A percentile compares a stretch with the other conserved stretches of the same genome.
Conservation (phyloP, 2,113 vertebrate genomes). For the Dolichotis patagonum region DNA sequence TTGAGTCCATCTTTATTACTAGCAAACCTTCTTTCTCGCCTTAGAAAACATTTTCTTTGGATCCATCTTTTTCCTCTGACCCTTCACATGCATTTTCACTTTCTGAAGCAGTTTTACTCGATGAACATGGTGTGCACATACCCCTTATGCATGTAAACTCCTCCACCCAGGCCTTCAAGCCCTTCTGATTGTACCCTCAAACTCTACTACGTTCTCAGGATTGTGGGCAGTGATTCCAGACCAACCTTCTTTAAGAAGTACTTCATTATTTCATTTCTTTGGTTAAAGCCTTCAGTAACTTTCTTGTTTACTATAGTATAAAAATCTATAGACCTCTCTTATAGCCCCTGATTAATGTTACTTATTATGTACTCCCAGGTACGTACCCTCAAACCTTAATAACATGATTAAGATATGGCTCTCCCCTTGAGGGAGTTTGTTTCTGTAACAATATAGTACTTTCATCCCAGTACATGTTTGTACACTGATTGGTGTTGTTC, state of each 20-base stretch:
- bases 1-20: background rate
- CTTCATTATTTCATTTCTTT: background rate
- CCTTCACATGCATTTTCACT: background rate
- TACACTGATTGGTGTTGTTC: background rate
- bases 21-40: background rate
- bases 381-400: background rate
- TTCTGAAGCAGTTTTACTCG: background rate
- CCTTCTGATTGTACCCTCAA: background rate
- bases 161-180: background rate
- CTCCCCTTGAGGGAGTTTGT: background rate
- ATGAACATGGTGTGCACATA: background rate
- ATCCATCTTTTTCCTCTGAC: background rate
- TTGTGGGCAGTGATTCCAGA: background rate
- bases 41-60: background rate
- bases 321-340: background rate
- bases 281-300: background rate
- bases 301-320: background rate
- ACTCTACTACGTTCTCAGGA: background rate
- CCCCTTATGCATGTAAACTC: background rate
- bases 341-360: background rate
- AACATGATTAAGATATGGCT: constrained; percentile 21
- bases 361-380: constrained; percentile 30
- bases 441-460: constrained; percentile 15
- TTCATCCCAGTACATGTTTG: background rate
- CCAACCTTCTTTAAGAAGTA: background rate